Evolutionary conservation across 2,797 vertebrate genomes (phyloP), one percentile per base, ranked within the genome.

Genomic region (Antrozous pallidus): DNA sequence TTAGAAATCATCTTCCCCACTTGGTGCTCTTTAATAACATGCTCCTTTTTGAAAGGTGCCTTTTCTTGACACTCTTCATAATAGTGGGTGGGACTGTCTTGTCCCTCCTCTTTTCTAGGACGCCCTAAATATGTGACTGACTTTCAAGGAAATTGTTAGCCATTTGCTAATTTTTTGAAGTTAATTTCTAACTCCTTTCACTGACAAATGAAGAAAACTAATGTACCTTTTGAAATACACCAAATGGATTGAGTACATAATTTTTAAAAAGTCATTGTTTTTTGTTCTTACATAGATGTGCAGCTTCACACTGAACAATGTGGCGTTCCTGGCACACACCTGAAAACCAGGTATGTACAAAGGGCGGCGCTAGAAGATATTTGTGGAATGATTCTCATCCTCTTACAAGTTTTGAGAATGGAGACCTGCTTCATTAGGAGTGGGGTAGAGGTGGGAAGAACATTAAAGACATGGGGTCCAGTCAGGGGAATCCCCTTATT

Each of bases 21-120:
- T 96, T 97, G 98, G 98, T 98, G 97, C 98, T 98, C 83, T 80
- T 65, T 61, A 92, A 96, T 71, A 92, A 97, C 91, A 81, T 97
- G 96, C 97, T 97, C 97, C 97, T 98, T 97, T 97, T 95, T 95
- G 93, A 95, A 98, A 98, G 98, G 98, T 98, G 98, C 98, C 98
- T 98, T 98, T 94, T 97, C 88, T 97, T 89, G 97, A 95, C 96
- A 94, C 88, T 96, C 96, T 91, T 97, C 96, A 90, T 97, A 96
- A 86, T 92, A 93, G 95, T 92, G 92, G 82, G 91, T 97, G 89
- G 94, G 92, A 58, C 93, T 90, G 84, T 94, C 84, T 83, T 86
- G 90, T 93, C 94, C 94, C 73, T 86, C 94, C 91, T 96, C 96
- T 93, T 96, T 96, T 97, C 92, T 97, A 94, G 96, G 96, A 95